Conservation (phyloP, 2,113 vertebrate genomes). For the Thermophis baileyi region DNA sequence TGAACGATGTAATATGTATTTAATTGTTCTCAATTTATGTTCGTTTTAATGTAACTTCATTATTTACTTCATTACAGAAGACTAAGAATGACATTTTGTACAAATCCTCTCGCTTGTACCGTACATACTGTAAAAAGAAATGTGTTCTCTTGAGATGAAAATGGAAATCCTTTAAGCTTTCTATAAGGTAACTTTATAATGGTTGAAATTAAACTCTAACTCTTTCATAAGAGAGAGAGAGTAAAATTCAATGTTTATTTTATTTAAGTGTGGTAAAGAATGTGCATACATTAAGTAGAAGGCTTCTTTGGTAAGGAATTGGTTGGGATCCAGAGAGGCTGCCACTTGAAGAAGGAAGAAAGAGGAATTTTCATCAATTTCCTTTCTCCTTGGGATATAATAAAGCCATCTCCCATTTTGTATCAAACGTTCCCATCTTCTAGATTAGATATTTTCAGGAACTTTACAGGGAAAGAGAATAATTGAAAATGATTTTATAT, state of each 20-base stretch:
- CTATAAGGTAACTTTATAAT: not conserved
- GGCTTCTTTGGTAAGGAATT: not conserved
- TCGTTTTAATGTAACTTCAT: not conserved
- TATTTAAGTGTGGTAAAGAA: not conserved
- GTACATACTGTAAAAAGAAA: not conserved
- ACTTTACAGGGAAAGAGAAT: not conserved
- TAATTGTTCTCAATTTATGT: conserved; percentile 19
- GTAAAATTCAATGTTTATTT: not conserved
- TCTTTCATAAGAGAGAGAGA: not conserved
- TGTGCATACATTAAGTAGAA: not conserved
- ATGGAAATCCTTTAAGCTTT: not conserved
- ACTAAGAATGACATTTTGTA: not conserved
- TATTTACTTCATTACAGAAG: not conserved
- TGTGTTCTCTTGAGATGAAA: not conserved
- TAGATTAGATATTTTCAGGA: not conserved
- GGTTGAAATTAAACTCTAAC: not conserved
- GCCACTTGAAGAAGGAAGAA: not conserved
- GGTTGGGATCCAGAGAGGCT: not conserved
- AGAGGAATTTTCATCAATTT: not conserved
- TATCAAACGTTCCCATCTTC: too few species aligned
- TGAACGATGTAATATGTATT: conserved; percentile 15
- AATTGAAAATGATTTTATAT: not conserved
- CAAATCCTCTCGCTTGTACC: not conserved
- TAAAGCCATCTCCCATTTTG: not conserved
- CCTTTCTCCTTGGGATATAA: not conserved